Percentiles rank a stretch among this genome's conserved stretches.
These are phyloP conservation scores for Eledone cirrhosa DNA, from an alignment of 2,888 invertebrate species.

Conservation along the genomic window DNA sequence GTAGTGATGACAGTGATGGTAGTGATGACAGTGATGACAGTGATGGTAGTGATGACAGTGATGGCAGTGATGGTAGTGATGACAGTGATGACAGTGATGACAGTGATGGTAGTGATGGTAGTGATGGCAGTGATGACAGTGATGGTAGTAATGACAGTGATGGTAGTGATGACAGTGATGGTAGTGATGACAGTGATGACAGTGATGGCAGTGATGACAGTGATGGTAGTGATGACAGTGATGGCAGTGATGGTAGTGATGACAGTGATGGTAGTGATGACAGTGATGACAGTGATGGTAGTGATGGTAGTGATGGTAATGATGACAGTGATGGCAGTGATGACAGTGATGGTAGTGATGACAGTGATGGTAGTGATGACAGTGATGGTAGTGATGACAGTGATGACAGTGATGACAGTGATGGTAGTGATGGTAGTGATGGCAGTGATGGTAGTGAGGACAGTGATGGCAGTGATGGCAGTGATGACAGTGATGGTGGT, in stretches of 20 bases:
- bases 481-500: constrained; percentile 1
- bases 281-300: constrained; percentile 14
- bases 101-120: constrained; percentile 12
- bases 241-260: background rate
- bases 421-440: background rate
- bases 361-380: background rate
- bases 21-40: background rate
- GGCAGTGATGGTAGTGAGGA: too few species aligned
- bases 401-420: constrained; percentile 8
- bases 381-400: constrained; percentile 17
- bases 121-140: background rate
- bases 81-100: background rate
- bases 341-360: background rate
- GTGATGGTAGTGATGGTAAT: constrained; percentile 8
- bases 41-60: constrained; percentile 8
- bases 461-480: background rate
- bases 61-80: background rate
- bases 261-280: background rate
- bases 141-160: background rate
- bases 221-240: constrained; percentile 16
- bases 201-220: constrained; percentile 21
- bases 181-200: background rate
- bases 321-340: background rate
- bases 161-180: constrained; percentile 13
- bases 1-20: constrained; percentile 12